Evolutionary conservation across 2,797 vertebrate species (phyloP).

Genomic region (Mus caroli): DNA sequence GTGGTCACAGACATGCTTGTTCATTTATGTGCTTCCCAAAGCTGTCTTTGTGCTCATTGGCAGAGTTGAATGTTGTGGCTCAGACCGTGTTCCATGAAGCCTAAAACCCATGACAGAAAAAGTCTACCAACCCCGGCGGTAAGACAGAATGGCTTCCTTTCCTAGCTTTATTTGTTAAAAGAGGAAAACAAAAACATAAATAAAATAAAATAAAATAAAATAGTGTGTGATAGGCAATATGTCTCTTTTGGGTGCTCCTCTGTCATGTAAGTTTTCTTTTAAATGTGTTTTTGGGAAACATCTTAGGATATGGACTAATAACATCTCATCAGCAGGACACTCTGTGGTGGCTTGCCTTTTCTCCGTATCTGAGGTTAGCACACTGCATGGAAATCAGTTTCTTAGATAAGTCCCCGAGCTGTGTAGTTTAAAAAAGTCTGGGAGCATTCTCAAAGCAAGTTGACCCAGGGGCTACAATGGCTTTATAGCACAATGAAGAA

Average conservation of each 20-base stretch:
- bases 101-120: neutral
- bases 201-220: neutral
- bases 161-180: conserved; percentile 5
- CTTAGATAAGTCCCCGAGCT: conserved; percentile 15
- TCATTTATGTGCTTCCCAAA: neutral
- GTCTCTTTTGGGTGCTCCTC: neutral
- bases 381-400: neutral
- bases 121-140: neutral
- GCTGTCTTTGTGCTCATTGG: neutral
- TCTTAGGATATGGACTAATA: conserved; percentile 12
- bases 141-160: neutral
- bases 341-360: neutral
- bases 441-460: neutral
- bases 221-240: neutral
- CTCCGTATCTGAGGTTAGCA: neutral
- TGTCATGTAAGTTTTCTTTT: conserved; percentile 36
- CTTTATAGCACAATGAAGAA: neutral
- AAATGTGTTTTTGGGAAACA: conserved; percentile 27
- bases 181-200: neutral
- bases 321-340: neutral
- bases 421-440: neutral
- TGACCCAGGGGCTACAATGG: neutral
- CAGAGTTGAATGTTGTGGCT: neutral
- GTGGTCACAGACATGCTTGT: accelerated
- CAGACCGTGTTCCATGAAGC: neutral